Base-by-base conservation (phyloP, 2,888 invertebrate species). In the Zaprionus lineosus region DNA sequence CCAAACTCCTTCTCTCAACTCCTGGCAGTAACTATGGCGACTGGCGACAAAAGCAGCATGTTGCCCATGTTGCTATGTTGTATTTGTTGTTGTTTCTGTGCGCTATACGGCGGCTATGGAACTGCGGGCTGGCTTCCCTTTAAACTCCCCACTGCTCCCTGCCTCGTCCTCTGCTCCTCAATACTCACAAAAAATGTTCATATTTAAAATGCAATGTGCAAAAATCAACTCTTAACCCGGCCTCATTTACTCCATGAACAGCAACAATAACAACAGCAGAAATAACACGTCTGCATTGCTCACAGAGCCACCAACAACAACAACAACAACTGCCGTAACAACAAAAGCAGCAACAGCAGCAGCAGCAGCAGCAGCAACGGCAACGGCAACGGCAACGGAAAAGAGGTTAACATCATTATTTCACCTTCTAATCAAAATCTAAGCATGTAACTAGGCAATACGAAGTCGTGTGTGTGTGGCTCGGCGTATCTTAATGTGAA, bases 401-500 rank as follows among this genome's bases (percentile, higher is more conserved):
- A 64, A 70, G 84, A 76, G 84, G 85, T 84, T 84, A 85, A 84
- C 85, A 84, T 85, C 85, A 84, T 84, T 84, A 84, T 84, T 84
- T 84, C 84, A 85, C 84, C 85, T 83, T 81, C 81, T 85, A 81
- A 81, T 81, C 81, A 81, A 75, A 81, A 81, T 84, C 77, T 65
- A 62, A 46, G 52, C 79, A 53, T 64, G 68, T 68, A 65, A 60
- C 60, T 56, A 50, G 63, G 66, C 68, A 78, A 72, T 77, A 62
- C 69, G 41, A 44, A 62, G 47, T 56, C 60, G 48, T 63, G 52
- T 63, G 68, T 43, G 61, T 46, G 18, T 11, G n/a, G 41, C n/a
- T 40, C 24, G 7, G 15, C 37, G 33, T 29, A 33, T 21, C 39
- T 33, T 2, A 1, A n/a, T 37, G 11, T 21, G 39, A 14, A 11